Evolutionary conservation across 2,888 invertebrate species (phyloP).

Genomic region (Microchrysa polita): DNA sequence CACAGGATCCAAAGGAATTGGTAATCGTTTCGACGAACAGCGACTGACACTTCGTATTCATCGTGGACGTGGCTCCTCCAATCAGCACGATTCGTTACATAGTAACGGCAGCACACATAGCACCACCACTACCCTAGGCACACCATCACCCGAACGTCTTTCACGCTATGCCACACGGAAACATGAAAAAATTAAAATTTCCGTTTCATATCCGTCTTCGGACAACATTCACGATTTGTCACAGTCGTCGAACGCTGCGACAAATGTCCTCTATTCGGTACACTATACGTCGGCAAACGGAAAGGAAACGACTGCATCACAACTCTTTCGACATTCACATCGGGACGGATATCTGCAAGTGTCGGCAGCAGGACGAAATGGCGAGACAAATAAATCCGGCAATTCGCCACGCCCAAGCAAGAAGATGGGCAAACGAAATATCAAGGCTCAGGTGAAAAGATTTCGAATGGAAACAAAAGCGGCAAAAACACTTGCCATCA

Average conservation of each 20-base stretch:
- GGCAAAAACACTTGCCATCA: constrained; percentile 95
- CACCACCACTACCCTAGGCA: constrained; percentile 72
- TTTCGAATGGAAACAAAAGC: constrained; percentile 97
- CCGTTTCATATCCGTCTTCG: constrained; percentile 84
- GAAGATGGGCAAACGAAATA: constrained; percentile 88
- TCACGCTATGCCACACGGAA: constrained; percentile 71
- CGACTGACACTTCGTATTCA: constrained; percentile 92
- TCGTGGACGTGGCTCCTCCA: constrained; percentile 80
- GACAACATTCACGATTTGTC: constrained; percentile 70
- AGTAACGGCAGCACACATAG: constrained; percentile 77
- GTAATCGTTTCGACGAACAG: constrained; percentile 86
- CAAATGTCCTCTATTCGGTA: constrained; percentile 70
- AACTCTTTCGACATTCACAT: constrained; percentile 59
- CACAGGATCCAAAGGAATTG: constrained; percentile 71
- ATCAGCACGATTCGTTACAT: constrained; percentile 70
- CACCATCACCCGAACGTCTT: constrained; percentile 72
- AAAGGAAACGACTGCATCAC: constrained; percentile 69
- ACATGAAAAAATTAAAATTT: constrained; percentile 85
- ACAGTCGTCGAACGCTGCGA: constrained; percentile 57
- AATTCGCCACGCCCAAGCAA: constrained; percentile 64
- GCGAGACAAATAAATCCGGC: constrained; percentile 52
- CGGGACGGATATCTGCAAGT: constrained; percentile 68
- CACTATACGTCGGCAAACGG: constrained; percentile 74
- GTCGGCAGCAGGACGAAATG: constrained; percentile 13
- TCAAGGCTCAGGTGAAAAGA: constrained; percentile 89